Conservation (phyloP, 2,888 invertebrate genomes). For the Lathronympha strigana region DNA sequence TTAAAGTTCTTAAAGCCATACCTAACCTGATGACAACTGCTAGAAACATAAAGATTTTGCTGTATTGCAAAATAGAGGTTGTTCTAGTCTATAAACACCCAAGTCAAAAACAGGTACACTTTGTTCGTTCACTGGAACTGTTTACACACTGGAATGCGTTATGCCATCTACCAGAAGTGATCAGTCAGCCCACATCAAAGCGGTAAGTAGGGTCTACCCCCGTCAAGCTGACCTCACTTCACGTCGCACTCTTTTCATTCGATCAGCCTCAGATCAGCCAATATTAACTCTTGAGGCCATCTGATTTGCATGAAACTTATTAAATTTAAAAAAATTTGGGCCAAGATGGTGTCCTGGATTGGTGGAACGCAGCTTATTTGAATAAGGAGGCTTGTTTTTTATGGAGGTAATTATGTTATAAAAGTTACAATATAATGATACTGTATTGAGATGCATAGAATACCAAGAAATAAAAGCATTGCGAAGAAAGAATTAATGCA, state of each 20-base stretch:
- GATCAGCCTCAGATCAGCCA: slow-evolving; percentile 65
- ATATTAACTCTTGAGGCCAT: slow-evolving; percentile 70
- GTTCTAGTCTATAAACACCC: too few species aligned
- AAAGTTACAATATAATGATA: too few species aligned
- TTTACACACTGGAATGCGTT: background rate
- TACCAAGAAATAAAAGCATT: too few species aligned
- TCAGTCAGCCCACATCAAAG: slow-evolving; percentile 63
- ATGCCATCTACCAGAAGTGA: background rate
- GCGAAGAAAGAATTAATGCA: too few species aligned
- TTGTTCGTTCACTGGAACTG: too few species aligned
- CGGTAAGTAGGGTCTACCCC: slow-evolving; percentile 70
- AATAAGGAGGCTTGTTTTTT: slow-evolving; percentile 1
- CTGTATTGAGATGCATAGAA: too few species aligned
- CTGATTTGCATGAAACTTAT: slow-evolving; percentile 80
- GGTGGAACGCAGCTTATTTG: background rate
- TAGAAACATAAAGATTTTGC: too few species aligned
- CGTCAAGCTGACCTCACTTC: slow-evolving; percentile 76
- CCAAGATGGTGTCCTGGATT: slow-evolving; percentile 24
- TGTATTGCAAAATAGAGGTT: too few species aligned
- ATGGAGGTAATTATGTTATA: background rate
- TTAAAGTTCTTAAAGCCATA: too few species aligned
- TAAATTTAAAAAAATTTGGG: slow-evolving; percentile 64
- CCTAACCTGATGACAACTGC: too few species aligned
- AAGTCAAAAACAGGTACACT: too few species aligned
- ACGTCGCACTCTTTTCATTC: slow-evolving; percentile 76